phyloP scores from a whole-genome alignment of 2,797 vertebrate species.

The Nannoperca australis region DNA sequence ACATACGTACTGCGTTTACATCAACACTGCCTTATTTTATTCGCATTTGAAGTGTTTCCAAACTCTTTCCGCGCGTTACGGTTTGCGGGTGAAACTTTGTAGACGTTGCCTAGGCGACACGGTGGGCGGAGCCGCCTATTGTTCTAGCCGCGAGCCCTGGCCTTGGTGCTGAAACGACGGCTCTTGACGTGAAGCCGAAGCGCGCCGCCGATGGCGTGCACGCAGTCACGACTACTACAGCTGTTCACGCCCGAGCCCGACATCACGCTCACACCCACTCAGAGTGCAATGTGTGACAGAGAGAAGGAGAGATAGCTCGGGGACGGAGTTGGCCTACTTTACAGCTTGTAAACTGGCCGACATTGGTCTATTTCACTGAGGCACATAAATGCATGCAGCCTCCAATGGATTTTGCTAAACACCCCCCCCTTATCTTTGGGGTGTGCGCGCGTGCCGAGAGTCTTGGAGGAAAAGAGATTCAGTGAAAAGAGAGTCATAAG shows the following conservation, averaged over 20 bases:
- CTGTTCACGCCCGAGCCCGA: conserved; percentile 71
- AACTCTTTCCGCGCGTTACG: background rate
- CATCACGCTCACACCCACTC: conserved; percentile 71
- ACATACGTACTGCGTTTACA: accelerated
- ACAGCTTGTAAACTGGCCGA: conserved; percentile 46
- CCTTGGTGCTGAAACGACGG: conserved; percentile 87
- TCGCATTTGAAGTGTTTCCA: background rate
- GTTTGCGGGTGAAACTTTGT: conserved; percentile 23
- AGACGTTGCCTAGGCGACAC: conserved; percentile 65
- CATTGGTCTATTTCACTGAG: conserved; percentile 31
- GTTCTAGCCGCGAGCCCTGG: conserved; percentile 86
- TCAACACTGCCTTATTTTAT: too few species aligned
- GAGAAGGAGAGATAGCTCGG: conserved; percentile 65
- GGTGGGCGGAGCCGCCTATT: conserved; percentile 80
- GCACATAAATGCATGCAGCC: background rate
- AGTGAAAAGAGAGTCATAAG: conserved; percentile 64
- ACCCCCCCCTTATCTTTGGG: conserved; percentile 7
- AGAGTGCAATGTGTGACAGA: conserved; percentile 67
- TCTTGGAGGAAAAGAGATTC: conserved; percentile 3
- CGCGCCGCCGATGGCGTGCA: conserved; percentile 67
- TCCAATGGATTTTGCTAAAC: background rate
- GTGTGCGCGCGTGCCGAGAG: background rate
- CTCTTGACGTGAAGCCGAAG: conserved; percentile 65
- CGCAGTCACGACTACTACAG: conserved; percentile 80
- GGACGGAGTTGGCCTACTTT: conserved; percentile 81